Evolutionary conservation across 2,888 invertebrate species (phyloP).

Genomic region (Drosophila lacicola): DNA sequence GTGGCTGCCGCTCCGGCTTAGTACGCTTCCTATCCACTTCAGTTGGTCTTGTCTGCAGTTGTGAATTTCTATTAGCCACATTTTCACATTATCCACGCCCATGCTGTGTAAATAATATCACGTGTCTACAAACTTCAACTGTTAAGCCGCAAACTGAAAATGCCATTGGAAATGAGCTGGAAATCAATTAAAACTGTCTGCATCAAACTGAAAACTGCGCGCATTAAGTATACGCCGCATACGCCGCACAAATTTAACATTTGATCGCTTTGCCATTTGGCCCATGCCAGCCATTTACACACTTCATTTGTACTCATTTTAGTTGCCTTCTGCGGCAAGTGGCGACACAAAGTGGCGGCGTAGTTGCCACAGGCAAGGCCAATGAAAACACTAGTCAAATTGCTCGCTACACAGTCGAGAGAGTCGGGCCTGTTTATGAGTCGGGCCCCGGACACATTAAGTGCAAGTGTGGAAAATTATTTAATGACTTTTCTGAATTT

Average conservation of each 20-base stretch:
- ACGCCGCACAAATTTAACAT: conserved; percentile 24
- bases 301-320: conserved; percentile 46
- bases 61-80: conserved; percentile 36
- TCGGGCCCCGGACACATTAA: conserved; percentile 47
- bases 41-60: conserved; percentile 25
- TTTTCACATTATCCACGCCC: conserved; percentile 53
- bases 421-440: conserved; percentile 36
- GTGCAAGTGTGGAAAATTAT: conserved; percentile 81
- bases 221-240: conserved; percentile 30
- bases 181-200: conserved; percentile 57
- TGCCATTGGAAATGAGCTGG: conserved; percentile 27
- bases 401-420: conserved; percentile 29
- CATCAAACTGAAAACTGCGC: conserved; percentile 14
- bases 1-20: conserved; percentile 15
- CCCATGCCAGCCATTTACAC: conserved; percentile 45
- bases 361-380: conserved; percentile 13
- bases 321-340: conserved; percentile 35
- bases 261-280: conserved; percentile 11
- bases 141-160: conserved; percentile 32
- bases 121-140: conserved; percentile 24
- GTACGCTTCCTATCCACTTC: conserved; percentile 22
- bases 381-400: conserved; percentile 47
- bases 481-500: conserved; percentile 81
- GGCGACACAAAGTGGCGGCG: neutral
- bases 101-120: conserved; percentile 44